Evolutionary conservation across 2,113 vertebrate genomes (phyloP).

Genomic region (Cebus imitator): DNA sequence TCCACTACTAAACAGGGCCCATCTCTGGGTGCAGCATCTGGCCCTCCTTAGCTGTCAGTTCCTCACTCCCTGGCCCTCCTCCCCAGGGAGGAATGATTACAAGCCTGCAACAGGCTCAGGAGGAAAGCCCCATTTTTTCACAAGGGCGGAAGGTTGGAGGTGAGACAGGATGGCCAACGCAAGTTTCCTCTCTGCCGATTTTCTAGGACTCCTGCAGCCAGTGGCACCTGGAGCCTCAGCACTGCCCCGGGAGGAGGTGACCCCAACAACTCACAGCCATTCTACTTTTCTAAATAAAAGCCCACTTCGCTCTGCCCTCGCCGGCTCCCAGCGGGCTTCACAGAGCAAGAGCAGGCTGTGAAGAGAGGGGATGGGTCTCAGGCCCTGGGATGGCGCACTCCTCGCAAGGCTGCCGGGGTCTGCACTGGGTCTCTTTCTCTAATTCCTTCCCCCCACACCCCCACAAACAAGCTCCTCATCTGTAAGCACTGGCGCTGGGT

Average conservation of each 20-base stretch:
- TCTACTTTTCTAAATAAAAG: no score
- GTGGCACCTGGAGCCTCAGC: accelerated
- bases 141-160: accelerated
- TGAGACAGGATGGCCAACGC: accelerated
- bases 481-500: no score
- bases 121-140: neutral
- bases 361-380: accelerated
- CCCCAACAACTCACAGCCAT: no score
- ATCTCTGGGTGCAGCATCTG: accelerated
- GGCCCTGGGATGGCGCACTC: accelerated
- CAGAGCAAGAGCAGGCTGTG: neutral
- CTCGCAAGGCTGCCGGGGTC: accelerated
- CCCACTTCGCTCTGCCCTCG: accelerated
- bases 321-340: neutral
- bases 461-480: accelerated
- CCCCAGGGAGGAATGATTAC: neutral
- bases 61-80: neutral
- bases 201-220: accelerated
- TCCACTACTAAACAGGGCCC: neutral
- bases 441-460: no score
- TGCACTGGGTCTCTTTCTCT: neutral
- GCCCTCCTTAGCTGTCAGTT: neutral
- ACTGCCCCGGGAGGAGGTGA: accelerated
- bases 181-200: neutral
- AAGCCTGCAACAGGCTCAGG: accelerated